A percentile compares a stretch with the other conserved stretches of the same genome.
These are phyloP conservation scores for Fulmarus glacialis DNA, from an alignment of 2,113 vertebrate genomes.

Conservation along the genomic window DNA sequence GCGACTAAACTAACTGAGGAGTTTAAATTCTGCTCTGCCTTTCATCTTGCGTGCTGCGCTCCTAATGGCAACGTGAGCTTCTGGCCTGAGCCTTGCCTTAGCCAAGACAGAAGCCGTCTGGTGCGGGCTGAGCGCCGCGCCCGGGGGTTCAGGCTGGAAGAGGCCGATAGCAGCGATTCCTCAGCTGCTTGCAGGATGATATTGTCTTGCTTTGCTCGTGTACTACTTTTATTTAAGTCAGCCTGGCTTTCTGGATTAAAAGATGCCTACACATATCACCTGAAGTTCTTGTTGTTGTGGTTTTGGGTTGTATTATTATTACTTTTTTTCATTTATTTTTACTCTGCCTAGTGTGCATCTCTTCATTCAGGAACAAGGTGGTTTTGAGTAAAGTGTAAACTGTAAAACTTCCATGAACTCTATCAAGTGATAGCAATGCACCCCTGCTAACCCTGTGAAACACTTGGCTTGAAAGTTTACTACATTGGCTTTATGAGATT, in stretches of 20 bases:
- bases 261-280: not conserved
- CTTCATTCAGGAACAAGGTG: slow-evolving; percentile 1
- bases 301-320: not conserved
- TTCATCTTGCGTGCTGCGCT: not conserved
- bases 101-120: not conserved
- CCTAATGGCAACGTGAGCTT: accelerated
- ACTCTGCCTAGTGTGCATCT: not conserved
- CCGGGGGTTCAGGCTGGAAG: not conserved
- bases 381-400: slow-evolving; percentile 27
- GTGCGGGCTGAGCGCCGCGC: accelerated
- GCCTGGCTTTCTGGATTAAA: not conserved
- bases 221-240: not conserved
- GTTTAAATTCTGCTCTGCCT: not conserved
- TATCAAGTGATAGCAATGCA: not conserved
- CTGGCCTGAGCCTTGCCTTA: not conserved
- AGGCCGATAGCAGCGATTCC: not conserved
- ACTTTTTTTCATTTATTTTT: not conserved
- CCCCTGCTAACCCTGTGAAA: not conserved
- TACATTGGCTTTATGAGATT: slow-evolving; percentile 25
- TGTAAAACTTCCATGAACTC: slow-evolving; percentile 46
- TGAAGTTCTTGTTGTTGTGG: not conserved
- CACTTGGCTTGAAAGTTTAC: slow-evolving; percentile 46
- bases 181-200: not conserved
- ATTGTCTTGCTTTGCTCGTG: not conserved
- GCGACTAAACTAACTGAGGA: not conserved